Base-by-base conservation (phyloP, 2,888 invertebrate species). In the Agrochola lota region DNA sequence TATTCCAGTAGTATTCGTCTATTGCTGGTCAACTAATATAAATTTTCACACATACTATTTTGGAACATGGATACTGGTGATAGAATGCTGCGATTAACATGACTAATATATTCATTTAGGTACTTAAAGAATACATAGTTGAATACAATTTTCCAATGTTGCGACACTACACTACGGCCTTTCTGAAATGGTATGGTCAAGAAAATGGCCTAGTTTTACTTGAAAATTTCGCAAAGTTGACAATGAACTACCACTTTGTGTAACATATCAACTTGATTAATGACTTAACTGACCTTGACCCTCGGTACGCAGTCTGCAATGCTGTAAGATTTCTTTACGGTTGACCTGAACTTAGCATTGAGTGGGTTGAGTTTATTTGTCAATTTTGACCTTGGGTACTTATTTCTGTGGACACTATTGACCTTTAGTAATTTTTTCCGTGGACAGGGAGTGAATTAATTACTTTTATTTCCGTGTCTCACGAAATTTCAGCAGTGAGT, bases 211-310 rank as follows among this genome's bases (percentile, higher is more conserved):
- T 64, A 74, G 63, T 64, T 71, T 72, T 26, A 60, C 46, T n/a
- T 67, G 7, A 40, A 20, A 71, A 75, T 11, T 62, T 74, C n/a
- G 26, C 60, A 55, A 7, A 46, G 82, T 85, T 81, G 72, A 73
- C 70, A 85, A 64, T 75, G 73, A 76, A 78, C 79, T 52, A 67
- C 52, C 43, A 30, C 49, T 74, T 40, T 73, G 43, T 64, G 55
- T 71, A 66, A 69, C 72, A 64, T 40, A 85, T 78, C 84, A 78
- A 85, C n/a, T 74, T 84, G 84, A 84, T 79, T 82, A 82, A 85
- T 78, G 75, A 74, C 30, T 72, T 71, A 17, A 26, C 57, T 64
- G 71, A 82, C 85, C 85, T 74, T 78, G 70, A 59, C 72, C 72
- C 74, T 77, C 55, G 46, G 23, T 57, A 43, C 43, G 26, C 26